Base-by-base conservation (phyloP, 1,140 invertebrate genomes). In the Sweltsa coloradensis region DNA sequence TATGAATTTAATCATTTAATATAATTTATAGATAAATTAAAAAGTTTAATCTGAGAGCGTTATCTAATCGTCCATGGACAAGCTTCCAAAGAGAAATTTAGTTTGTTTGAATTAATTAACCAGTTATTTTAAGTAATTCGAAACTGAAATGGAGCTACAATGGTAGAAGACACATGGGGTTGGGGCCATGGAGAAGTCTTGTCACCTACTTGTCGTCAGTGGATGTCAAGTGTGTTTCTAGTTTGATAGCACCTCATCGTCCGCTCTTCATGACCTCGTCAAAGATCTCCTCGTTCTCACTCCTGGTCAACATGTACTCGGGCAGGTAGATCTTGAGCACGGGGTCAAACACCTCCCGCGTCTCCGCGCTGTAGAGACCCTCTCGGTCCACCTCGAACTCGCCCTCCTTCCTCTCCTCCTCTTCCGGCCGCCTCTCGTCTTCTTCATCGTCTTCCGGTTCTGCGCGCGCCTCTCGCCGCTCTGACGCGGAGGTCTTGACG, bases 251-350 rank as follows among this genome's bases (percentile, higher is more conserved):
- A 13, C 34, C 11, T 47, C 41, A 26, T 16, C 40, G 50, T 21
- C 53, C 53, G 14, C 54, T 57, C 45, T 43, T 54, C 18, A 65
- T 51, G 7, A 57, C 27, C 55, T 75, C 73, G 54, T 83, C 79
- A 54, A 83, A 81, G 39, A 74, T 70, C 49, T 62, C 64, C 60
- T 84, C 80, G 45, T 76, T 73, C 36, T 79, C 75, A 22, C 78
- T 79, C 56, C 70, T 74, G 27, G 70, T 64, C 22, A 82, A 55
- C 79, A 83, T 82, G 55, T 72, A 83, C 47, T 69, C 71, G 0
- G 81, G 81, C 29, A 84, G 60, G 13, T 72, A 71, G 4, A 80
- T 66, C 16, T 76, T 77, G 18, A 79, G 66, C 14, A 64, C 54
- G 45, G 74, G 73, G 52, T 79, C 78, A 51, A 75, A 83, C 23